Percentiles rank a stretch among this genome's conserved stretches.
Conservation (phyloP, 2,888 invertebrate genomes). For the Lithophane socia region DNA sequence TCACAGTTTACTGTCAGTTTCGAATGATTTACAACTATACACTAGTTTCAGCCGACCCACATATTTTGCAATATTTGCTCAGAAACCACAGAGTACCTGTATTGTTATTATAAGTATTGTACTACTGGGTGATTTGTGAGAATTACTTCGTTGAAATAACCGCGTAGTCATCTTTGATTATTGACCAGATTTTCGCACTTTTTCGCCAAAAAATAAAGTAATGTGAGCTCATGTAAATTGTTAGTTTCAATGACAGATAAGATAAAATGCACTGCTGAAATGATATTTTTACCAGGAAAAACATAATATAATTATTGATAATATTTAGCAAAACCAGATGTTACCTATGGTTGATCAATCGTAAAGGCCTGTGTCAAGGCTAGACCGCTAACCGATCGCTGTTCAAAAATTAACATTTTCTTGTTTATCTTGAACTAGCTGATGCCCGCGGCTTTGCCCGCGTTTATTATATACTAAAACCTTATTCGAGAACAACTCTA, state of each 20-base stretch:
- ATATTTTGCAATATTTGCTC: slow-evolving; percentile 60
- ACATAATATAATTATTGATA: no score
- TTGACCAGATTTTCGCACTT: neutral
- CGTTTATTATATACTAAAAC: no score
- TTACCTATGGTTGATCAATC: neutral
- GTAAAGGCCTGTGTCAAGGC: neutral
- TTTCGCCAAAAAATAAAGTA: neutral
- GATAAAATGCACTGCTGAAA: neutral
- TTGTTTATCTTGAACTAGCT: no score
- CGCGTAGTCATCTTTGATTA: neutral
- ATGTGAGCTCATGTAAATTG: neutral
- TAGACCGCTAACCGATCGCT: neutral
- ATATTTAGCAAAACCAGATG: no score
- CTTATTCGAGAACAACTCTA: no score
- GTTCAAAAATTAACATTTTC: no score
- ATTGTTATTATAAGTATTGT: slow-evolving; percentile 24
- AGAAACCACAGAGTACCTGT: slow-evolving; percentile 20
- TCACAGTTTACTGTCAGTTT: slow-evolving; percentile 47
- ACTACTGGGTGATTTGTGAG: slow-evolving; percentile 20
- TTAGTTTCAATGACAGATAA: neutral
- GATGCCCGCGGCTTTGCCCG: no score
- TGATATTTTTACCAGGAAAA: no score
- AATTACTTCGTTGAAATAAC: slow-evolving; percentile 20
- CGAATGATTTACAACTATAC: slow-evolving; percentile 52
- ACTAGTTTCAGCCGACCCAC: slow-evolving; percentile 52